Evolutionary conservation across 2,797 vertebrate species (phyloP), one percentile per base, ranked within the genome.

Genomic region (Apogon hyalosoma): DNA sequence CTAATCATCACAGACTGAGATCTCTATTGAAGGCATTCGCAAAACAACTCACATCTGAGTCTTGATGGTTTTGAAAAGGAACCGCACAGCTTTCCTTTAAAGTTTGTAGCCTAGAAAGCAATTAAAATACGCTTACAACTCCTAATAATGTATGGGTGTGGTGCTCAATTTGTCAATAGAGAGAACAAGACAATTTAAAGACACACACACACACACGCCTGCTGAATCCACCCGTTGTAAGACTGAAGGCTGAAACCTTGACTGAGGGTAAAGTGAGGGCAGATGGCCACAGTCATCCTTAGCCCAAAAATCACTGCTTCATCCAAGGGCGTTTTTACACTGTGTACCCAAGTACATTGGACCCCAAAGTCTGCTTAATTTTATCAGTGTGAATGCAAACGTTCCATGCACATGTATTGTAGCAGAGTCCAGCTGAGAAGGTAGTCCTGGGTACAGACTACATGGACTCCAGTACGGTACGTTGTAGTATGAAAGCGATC

Each of bases 1-100:
- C 51, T 77, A 87, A 87, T 87, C 76, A 79, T 52, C 47, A 62
- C 73, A 60, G 57, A 39, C 64, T 78, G 68, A 79, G 69, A 63
- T 80, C 68, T 84, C 61, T 56, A 75, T 79, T 67, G 36, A 76
- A 77, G 50, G 5, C 4, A 43, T 40, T 61, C 46, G 58, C n/a
- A 14, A 69, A 65, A 65, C 46, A 71, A 67, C 11, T 50, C 9
- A 14, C 12, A 9, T 61, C 36, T 67, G 56, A 77, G 33, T 15
- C 61, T 70, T 64, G 0, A 14, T 56, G 16, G 9, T 51, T 62
- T 45, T 63, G 21, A 1, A 18, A 49, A 60, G 43, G 5, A 72
- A 50, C n/a, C 28, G 15, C 4, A 12, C 15, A 3, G 31, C 39
- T 77, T 31, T 16, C 18, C 16, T 12, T 19, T 15, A 6, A 69